These are phyloP conservation scores for Falco cherrug DNA, from an alignment of 2,797 vertebrate species.

Conservation along the genomic window DNA sequence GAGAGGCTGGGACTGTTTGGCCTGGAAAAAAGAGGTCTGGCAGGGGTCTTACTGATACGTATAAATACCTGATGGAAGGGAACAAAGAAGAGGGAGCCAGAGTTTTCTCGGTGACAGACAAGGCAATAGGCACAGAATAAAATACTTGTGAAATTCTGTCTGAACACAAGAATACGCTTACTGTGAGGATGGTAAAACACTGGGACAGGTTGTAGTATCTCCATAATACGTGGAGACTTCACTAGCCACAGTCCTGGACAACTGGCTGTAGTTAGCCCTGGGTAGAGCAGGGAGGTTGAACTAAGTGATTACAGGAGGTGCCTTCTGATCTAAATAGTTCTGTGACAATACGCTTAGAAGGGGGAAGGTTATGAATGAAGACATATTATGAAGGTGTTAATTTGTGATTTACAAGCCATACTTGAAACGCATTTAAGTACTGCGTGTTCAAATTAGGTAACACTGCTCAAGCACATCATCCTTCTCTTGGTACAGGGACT, in stretches of 20 bases:
- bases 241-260: not conserved
- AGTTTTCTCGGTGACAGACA: not conserved
- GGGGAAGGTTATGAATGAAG: not conserved
- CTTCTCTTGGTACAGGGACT: not conserved
- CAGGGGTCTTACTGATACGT: not conserved
- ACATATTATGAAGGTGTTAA: not conserved
- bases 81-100: not conserved
- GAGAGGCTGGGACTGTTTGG: not conserved
- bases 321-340: not conserved
- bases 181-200: not conserved
- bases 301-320: not conserved
- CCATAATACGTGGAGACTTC: not conserved
- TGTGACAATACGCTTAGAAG: not conserved
- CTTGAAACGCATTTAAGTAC: not conserved
- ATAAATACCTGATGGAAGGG: not conserved
- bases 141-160: not conserved
- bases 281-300: not conserved
- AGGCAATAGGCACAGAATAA: not conserved
- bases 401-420: not conserved
- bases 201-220: not conserved
- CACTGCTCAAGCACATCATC: not conserved
- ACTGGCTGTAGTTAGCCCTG: not conserved
- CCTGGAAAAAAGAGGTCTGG: not conserved
- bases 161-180: not conserved
- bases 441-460: not conserved